Base-by-base conservation (phyloP, 2,113 vertebrate genomes). In the Ellobius talpinus region DNA sequence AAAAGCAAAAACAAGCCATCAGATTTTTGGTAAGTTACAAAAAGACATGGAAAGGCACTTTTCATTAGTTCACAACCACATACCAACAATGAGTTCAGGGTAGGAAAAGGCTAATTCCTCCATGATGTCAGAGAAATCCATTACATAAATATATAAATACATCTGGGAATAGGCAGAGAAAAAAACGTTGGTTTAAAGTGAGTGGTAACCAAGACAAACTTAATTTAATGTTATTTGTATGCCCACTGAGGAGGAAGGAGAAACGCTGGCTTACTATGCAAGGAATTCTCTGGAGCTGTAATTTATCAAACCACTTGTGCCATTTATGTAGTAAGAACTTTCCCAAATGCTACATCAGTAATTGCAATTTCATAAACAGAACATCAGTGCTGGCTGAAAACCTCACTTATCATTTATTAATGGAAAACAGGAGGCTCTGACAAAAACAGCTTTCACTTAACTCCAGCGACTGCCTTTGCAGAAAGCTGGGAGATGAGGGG, bases 331-430 rank as follows among this genome's bases (percentile, higher is more conserved):
- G 81, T 81, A 58, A 96, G 76, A 97, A 94, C 42, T 77, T 96
- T 81, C 91, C 85, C 94, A 95, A 97, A 95, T 24, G 74, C 87
- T 94, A 58, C 50, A 74, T 92, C 79, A 79, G 95, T 96, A 97
- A 97, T 82, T 97, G 96, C 76, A 93, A 61, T 96, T 97, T 95
- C 94, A 95, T 95, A 96, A 95, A 58, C 74, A 88, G 78, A 79
- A 73, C 78, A 73, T 93, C 82, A 85, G 52, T 23, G 88, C 50
- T 95, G 92, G 66, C 93, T 74, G 92, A 86, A 93, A 94, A 84
- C 21, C n/a, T 84, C 42, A 78, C 52, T 77, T 47, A 93, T 96
- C 95, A 96, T 73, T 96, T 95, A 97, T 96, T 97, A 84, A 97
- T 91, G 74, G 63, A 77, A 42, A 88, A 50, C 33, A 47, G 72